Base-by-base conservation (phyloP, 1,140 invertebrate species). In the Hesperophylax magnus region DNA sequence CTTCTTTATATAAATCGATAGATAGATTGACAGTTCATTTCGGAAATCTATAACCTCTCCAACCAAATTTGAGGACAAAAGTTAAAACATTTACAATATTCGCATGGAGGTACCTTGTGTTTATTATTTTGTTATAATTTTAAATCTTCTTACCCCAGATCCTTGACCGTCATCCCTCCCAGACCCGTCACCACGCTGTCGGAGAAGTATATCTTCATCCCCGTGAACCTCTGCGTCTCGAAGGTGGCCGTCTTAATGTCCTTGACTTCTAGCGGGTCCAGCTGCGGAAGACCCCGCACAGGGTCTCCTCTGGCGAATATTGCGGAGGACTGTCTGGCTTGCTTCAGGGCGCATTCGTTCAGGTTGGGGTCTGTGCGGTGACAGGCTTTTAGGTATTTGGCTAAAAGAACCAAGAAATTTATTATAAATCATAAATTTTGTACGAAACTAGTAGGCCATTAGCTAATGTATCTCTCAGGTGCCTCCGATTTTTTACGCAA, bases 171-270 rank as follows among this genome's bases (percentile, higher is more conserved):
- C 27, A 75, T 17, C 14, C n/a, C 53, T n/a, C 22, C 52, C 22
- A 75, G 53, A 15, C 71, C 71, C 0, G 71, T 75, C 1, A 75
- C 24, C 14, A 75, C 71, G 56, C 54, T 58, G 71, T 75, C 24
- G 11, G 71, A 56, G 53, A 75, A 75, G 27, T 31, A 34, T 24
- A 75, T 75, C 18, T 75, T 75, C 52, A 75, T 75, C 9, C 53
- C 22, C 1, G 52, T 75, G 31, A 75, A 75, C 15, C 71, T 54
- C 3, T 20, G 22, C 8, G 52, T 75, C 54, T 75, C 71, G 18
- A 56, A 75, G 22, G 71, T 17, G 6, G 71, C 71, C n/a, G 71
- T 75, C 31, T 75, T 75, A 24, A 75, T 75, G 0, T 75, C 52
- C 15, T 56, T 56, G 2, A 54, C 31, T 9, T 75, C 53, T 15